These are phyloP conservation scores for Benitochromis conjunctus DNA, from an alignment of 2,113 vertebrate genomes.

Conservation along the genomic window DNA sequence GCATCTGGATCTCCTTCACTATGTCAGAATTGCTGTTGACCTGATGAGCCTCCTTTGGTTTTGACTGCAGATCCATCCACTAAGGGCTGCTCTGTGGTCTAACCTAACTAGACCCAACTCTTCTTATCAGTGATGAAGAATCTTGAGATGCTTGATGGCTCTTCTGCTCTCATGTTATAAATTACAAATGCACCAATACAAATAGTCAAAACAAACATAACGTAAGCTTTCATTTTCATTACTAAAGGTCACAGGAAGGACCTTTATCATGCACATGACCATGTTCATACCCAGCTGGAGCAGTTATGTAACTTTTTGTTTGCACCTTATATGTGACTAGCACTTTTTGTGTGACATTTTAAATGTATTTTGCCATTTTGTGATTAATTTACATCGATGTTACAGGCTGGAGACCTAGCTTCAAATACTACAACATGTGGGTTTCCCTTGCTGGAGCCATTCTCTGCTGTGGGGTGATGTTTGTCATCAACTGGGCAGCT, in stretches of 20 bases:
- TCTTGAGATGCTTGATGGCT: not conserved
- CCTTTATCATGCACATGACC: not conserved
- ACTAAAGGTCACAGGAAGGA: not conserved
- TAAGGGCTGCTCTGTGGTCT: not conserved
- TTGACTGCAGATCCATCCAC: not conserved
- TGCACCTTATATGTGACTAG: not conserved
- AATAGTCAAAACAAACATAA: not conserved
- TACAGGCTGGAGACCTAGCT: conserved; percentile 95
- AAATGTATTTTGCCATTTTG: not conserved
- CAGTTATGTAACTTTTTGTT: not conserved
- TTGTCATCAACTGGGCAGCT: conserved; percentile 98
- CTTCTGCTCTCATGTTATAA: not conserved
- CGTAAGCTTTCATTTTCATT: not conserved
- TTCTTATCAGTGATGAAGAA: not conserved
- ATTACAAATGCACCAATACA: not conserved
- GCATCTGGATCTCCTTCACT: not conserved
- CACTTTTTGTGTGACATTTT: not conserved
- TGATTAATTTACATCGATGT: not conserved
- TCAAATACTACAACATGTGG: conserved; percentile 99
- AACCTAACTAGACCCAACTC: not conserved
- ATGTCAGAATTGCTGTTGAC: not conserved
- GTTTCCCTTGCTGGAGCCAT: conserved; percentile 90
- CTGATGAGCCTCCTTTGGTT: accelerated
- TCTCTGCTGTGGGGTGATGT: conserved; percentile 97
- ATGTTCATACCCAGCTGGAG: not conserved